phyloP scores from a whole-genome alignment of 2,797 vertebrate species.

The Gallinago solitaria region DNA sequence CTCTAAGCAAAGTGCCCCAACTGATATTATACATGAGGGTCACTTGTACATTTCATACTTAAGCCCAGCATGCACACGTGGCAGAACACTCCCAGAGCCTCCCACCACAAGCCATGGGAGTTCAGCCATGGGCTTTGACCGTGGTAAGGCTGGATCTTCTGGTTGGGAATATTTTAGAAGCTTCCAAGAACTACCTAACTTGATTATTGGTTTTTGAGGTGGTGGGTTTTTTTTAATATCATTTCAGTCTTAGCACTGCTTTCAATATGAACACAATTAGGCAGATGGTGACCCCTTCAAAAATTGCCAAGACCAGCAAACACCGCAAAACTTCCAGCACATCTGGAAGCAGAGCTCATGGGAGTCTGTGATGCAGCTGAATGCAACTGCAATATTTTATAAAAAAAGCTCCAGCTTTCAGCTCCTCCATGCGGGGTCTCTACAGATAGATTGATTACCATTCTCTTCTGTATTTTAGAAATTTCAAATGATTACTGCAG shows the following conservation, averaged over 20 bases:
- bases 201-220: neutral
- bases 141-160: fast-evolving
- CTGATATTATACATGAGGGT: neutral
- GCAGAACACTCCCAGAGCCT: neutral
- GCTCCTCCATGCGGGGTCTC: neutral
- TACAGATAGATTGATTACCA: neutral
- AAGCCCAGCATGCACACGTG: too few relatives aligned
- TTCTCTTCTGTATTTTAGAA: neutral
- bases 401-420: neutral
- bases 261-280: neutral
- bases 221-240: neutral
- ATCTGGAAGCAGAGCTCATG: neutral
- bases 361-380: neutral
- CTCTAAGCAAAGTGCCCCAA: neutral
- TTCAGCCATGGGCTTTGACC: fast-evolving
- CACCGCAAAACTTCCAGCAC: neutral
- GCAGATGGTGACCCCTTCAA: neutral
- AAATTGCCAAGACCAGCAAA: neutral
- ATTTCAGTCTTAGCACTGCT: neutral
- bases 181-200: neutral
- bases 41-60: neutral
- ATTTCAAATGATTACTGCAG: neutral
- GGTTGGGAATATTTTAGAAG: neutral
- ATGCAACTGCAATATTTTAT: neutral
- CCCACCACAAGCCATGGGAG: neutral